Evolutionary conservation across 2,888 invertebrate genomes (phyloP).

Genomic region (Philhelius pedissequus): DNA sequence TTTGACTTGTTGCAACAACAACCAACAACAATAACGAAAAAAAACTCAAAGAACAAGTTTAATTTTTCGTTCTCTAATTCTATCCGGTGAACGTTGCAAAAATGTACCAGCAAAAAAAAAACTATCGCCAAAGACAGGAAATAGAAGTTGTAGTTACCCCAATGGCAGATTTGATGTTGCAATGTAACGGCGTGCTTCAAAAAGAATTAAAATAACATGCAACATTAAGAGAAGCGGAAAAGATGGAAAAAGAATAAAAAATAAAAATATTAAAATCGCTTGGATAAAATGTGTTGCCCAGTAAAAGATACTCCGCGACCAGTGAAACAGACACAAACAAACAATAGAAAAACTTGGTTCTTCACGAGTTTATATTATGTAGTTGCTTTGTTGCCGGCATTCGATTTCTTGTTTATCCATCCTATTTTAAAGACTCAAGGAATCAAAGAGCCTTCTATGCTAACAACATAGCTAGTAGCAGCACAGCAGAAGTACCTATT

Average conservation of each 20-base stretch:
- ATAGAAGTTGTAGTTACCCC: constrained; percentile 45
- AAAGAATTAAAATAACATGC: not conserved
- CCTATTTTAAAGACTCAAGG: not conserved
- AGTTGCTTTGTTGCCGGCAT: constrained; percentile 20
- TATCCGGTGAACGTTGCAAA: constrained; percentile 30
- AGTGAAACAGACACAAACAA: not conserved
- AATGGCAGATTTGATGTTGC: constrained; percentile 1
- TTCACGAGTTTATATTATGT: constrained; percentile 35
- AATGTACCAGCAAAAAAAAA: not conserved
- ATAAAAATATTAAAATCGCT: constrained; percentile 26
- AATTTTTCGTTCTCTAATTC: not conserved
- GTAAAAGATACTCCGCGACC: not conserved
- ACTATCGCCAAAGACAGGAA: constrained; percentile 48
- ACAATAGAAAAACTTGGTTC: not conserved
- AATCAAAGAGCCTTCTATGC: not conserved
- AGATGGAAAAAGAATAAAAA: constrained; percentile 16
- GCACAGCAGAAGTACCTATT: constrained; percentile 5
- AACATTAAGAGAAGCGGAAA: not conserved
- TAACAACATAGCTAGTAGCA: not conserved
- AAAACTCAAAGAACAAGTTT: constrained; percentile 42
- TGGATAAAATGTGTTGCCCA: not conserved
- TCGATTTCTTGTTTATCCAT: constrained; percentile 31
- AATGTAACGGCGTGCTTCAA: constrained; percentile 42
- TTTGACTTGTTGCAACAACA: constrained; percentile 14
- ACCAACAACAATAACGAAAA: not conserved